Percentiles rank a stretch among this genome's conserved stretches.
phyloP scores from a whole-genome alignment of 2,113 vertebrate species.

The Chionis minor region DNA sequence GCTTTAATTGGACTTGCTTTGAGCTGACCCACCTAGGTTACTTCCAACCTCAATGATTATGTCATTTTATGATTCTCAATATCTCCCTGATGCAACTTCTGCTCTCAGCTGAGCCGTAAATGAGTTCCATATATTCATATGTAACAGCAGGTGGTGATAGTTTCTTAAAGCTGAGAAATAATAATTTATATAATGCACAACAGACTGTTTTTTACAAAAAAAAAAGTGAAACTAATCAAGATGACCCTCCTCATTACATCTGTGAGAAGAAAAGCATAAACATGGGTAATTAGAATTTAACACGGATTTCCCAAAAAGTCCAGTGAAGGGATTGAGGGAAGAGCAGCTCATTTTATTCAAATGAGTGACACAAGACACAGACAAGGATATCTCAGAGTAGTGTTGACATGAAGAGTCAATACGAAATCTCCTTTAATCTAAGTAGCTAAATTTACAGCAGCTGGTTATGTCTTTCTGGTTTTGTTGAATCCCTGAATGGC shows the following conservation, averaged over 20 bases:
- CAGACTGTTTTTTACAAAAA: background rate
- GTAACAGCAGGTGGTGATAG: background rate
- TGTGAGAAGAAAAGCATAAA: background rate
- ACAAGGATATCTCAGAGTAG: background rate
- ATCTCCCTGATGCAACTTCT: background rate
- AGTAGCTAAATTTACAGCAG: accelerated
- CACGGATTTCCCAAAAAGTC: background rate
- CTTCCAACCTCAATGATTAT: background rate
- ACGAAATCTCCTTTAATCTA: background rate
- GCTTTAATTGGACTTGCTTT: background rate
- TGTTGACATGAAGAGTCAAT: background rate
- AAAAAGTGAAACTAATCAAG: background rate
- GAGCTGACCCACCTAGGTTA: background rate
- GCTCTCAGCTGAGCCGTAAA: background rate
- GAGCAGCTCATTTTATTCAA: background rate
- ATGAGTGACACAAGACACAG: background rate
- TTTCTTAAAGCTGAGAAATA: background rate
- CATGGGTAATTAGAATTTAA: background rate
- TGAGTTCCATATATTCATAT: background rate
- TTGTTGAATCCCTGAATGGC: background rate
- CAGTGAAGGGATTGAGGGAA: background rate
- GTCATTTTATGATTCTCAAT: background rate
- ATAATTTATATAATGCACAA: background rate
- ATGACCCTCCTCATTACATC: background rate
- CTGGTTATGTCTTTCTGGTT: background rate